Base-by-base conservation (phyloP, 35 echinoderm and acorn worm genomes). In the Lytechinus pictus region DNA sequence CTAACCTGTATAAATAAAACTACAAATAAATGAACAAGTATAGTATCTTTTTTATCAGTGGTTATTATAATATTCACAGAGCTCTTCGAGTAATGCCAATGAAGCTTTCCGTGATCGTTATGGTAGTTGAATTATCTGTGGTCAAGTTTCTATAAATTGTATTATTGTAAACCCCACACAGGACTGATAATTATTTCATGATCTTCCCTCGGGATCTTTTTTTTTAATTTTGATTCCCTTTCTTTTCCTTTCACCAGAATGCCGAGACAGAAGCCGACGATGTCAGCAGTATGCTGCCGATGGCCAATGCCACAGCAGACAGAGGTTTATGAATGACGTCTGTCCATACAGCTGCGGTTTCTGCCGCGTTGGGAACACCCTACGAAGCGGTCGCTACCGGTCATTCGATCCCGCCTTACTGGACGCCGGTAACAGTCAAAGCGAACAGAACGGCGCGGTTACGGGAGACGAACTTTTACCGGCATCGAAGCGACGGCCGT, bases 261-360 rank as follows among this genome's bases (percentile, higher is more conserved):
- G 92, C n/a, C 28, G 92, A 27, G 92, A 93, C 92, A 93, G 24
- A 13, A 57, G 54, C 5, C 13, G 92, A 16, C 52, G 55, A 57
- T 93, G 92, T 57, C 92, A 54, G 27, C 27, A 54, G 29, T 55
- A 53, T 10, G 92, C 92, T 27, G 27, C 28, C 11, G 53, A 93
- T 27, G 92, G 92, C 11, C 52, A 93, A 9, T 93, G 92, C 92
- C 52, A 28, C 55, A 33, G 9, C 1, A 6, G 92, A 27, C 92
- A 12, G 9, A n/a, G 0, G n/a, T 57, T 55, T 53, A 93, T 93
- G 92, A 27, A 11, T 10, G 92, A 93, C 4, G 92, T 93, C 0
- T 93, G 92, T 27, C n/a, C 92, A 5, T 93, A 93, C 92, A 93
- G 92, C 92, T 93, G 92, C 54, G 92, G 92, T 9, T 93, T 93